These are phyloP conservation scores for Bombus picipes DNA, from an alignment of 1,140 invertebrate genomes.

Conservation along the genomic window DNA sequence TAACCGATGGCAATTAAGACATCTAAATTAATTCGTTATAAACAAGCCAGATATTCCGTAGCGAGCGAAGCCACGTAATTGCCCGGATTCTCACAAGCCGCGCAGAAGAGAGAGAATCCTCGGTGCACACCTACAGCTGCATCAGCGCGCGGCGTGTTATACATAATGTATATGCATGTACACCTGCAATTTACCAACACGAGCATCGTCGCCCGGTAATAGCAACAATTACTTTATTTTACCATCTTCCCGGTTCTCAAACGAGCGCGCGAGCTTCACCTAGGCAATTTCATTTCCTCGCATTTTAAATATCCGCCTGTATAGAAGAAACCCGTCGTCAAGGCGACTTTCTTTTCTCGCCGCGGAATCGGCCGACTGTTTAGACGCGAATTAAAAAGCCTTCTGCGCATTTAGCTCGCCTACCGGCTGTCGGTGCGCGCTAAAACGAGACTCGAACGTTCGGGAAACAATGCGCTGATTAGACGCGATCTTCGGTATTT, in stretches of 20 bases:
- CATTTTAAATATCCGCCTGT: conserved; percentile 57
- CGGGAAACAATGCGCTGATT: conserved; percentile 58
- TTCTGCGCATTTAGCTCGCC: conserved; percentile 16
- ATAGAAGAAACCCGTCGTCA: conserved; percentile 21
- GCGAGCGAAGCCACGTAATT: conserved; percentile 74
- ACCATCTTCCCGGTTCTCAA: conserved; percentile 77
- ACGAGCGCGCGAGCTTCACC: conserved; percentile 52
- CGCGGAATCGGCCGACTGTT: conserved; percentile 12
- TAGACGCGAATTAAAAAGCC: conserved; percentile 38
- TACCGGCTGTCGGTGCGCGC: too few relatives aligned
- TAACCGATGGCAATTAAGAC: conserved; percentile 82
- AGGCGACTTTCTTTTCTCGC: conserved; percentile 57
- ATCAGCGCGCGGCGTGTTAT: conserved; percentile 15
- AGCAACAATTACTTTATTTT: conserved; percentile 82
- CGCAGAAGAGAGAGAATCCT: conserved; percentile 20
- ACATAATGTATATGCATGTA: conserved; percentile 33
- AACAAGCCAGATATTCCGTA: conserved; percentile 63
- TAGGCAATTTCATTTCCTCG: conserved; percentile 77
- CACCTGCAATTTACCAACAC: conserved; percentile 59
- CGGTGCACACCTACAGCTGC: conserved; percentile 47
- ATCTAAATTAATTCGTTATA: conserved; percentile 81
- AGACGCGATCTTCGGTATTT: conserved; percentile 55
- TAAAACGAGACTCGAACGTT: not conserved
- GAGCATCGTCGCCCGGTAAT: conserved; percentile 69
- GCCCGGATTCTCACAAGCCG: conserved; percentile 80